A percentile compares a stretch with the other conserved stretches of the same genome.
Evolutionary conservation across 2,113 vertebrate species (phyloP).

Genomic region (Tachycineta bicolor): DNA sequence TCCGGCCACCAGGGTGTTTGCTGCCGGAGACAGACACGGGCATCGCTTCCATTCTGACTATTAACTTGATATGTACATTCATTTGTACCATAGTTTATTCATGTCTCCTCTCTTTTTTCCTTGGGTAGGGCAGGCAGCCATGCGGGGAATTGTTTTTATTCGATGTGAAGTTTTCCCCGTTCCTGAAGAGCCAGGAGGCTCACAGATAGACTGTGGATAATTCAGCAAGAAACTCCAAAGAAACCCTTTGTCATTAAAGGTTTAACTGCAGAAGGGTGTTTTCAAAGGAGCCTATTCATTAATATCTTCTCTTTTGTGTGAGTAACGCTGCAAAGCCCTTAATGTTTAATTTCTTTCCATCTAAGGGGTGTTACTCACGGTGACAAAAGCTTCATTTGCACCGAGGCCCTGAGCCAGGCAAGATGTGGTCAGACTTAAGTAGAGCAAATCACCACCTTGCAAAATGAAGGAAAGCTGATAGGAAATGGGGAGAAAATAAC

Average conservation of each 20-base stretch:
- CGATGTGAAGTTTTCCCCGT: not conserved
- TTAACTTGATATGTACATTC: slow-evolving; percentile 8
- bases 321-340: slow-evolving; percentile 42
- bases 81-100: slow-evolving; percentile 20
- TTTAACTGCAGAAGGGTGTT: slow-evolving; percentile 38
- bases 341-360: slow-evolving; percentile 33
- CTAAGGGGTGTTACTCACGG: slow-evolving; percentile 19
- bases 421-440: not conserved
- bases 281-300: slow-evolving; percentile 32
- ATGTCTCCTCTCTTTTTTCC: not conserved
- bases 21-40: not conserved
- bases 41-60: not conserved
- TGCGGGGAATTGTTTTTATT: not conserved
- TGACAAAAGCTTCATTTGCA: slow-evolving; percentile 22
- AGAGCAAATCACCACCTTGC: not conserved
- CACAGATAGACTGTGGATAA: not conserved
- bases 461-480: not conserved
- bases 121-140: not conserved
- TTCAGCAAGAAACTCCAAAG: slow-evolving; percentile 11
- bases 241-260: slow-evolving; percentile 42
- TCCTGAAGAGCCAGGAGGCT: not conserved
- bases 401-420: not conserved
- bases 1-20: not conserved
- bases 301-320: slow-evolving; percentile 36
- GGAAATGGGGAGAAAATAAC: not conserved